These are phyloP conservation scores for Oreotrochilus melanogaster DNA, from an alignment of 2,113 vertebrate species.

Conservation along the genomic window DNA sequence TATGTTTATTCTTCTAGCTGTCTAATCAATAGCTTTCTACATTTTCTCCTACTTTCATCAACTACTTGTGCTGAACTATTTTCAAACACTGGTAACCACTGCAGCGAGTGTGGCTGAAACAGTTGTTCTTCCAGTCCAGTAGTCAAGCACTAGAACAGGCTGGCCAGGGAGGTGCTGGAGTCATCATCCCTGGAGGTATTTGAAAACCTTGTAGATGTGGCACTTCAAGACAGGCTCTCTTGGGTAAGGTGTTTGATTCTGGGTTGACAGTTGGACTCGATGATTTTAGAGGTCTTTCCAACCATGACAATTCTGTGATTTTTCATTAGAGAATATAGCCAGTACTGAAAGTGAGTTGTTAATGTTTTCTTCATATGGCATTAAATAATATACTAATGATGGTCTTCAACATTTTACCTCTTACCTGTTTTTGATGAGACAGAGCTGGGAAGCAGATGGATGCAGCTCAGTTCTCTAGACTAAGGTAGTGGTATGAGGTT, in stretches of 20 bases:
- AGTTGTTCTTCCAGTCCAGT: not conserved
- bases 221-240: no score
- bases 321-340: not conserved
- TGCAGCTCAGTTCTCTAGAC: not conserved
- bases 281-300: no score
- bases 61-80: not conserved
- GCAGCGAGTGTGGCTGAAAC: not conserved
- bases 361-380: not conserved
- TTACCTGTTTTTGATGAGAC: not conserved
- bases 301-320: not conserved
- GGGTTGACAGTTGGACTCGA: no score
- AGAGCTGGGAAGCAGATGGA: not conserved
- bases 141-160: no score
- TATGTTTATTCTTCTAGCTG: not conserved
- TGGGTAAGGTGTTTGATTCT: no score
- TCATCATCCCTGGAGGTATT: no score
- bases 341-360: not conserved
- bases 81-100: not conserved
- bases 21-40: not conserved
- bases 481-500: fast-evolving
- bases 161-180: no score
- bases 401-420: not conserved
- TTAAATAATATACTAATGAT: not conserved
- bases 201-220: no score
- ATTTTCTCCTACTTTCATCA: not conserved